Evolutionary conservation across 2,888 invertebrate species (phyloP).

Genomic region (Teleiodes luculella): DNA sequence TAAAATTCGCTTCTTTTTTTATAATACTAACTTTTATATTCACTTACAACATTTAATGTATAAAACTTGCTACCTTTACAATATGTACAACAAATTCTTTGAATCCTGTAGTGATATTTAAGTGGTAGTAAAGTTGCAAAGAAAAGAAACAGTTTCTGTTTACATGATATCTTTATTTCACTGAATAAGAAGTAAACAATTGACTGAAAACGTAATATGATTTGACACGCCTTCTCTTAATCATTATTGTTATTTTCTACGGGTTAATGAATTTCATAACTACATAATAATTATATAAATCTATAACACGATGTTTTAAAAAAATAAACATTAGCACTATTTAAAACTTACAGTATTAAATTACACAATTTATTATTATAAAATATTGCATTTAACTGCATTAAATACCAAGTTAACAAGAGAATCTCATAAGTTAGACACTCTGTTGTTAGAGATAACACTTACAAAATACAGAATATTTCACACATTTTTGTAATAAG

Average conservation of each 20-base stretch:
- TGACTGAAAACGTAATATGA: slow-evolving; percentile 77
- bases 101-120: background rate
- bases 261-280: slow-evolving; percentile 74
- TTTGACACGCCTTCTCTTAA: slow-evolving; percentile 75
- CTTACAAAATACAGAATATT: slow-evolving; percentile 71
- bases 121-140: background rate
- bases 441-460: slow-evolving; percentile 66
- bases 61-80: too few species aligned
- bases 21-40: background rate
- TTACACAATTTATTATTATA: slow-evolving; percentile 71
- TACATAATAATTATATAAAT: slow-evolving; percentile 67
- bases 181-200: slow-evolving; percentile 73
- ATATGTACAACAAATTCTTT: too few species aligned
- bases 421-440: slow-evolving; percentile 56
- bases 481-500: slow-evolving; percentile 67
- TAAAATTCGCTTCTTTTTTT: slow-evolving; percentile 43
- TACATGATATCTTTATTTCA: slow-evolving; percentile 68
- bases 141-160: slow-evolving; percentile 12
- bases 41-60: too few species aligned
- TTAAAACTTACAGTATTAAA: slow-evolving; percentile 71
- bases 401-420: slow-evolving; percentile 78
- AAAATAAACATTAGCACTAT: slow-evolving; percentile 78
- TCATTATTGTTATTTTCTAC: slow-evolving; percentile 57
- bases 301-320: slow-evolving; percentile 75
- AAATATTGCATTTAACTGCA: slow-evolving; percentile 79